Base-by-base conservation (phyloP, 1,140 invertebrate genomes). In the Diabrotica undecimpunctata region DNA sequence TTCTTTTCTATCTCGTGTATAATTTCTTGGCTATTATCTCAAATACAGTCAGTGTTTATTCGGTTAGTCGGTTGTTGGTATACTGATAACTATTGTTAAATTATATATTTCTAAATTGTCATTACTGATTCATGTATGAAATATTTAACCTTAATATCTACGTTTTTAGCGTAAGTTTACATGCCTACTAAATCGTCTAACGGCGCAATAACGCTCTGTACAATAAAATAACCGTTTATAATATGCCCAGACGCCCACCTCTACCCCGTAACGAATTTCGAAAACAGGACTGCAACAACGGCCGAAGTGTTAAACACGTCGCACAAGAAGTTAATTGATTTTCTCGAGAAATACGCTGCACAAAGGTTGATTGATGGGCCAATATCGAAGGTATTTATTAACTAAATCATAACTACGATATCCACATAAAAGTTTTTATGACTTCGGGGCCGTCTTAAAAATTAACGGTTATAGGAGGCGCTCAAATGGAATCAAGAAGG, bases 291-390 rank as follows among this genome's bases (percentile, higher is more conserved):
- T 25, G 2, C 8, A 57, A 57, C 25, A 37, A 36, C 38, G 35
- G 37, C 35, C n/a, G 55, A 37, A 37, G 55, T 57, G 37, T 57
- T 38, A 37, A 37, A 57, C 35, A 38, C 11, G 55, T 25, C 55
- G 7, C 36, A 57, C 55, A 57, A 57, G 55, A 57, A 57, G 55
- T 57, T 57, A 57, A 57, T 57, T 57, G 55, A 57, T 57, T 57
- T 57, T 57, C 55, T 57, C 37, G 55, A 36, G 25, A 57, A 57
- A 57, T 36, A 37, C 38, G 38, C 38, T 57, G 35, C 55, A 38
- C 38, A 57, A 37, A 38, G 36, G 6, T 36, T 37, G 55, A 57
- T 57, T 57, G 36, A 57, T 57, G 55, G 55, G 8, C 38, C 35
- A 36, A 14, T 9, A 37, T 37, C 41, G 41, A 57, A 11, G 36